Evolutionary conservation across 2,113 vertebrate genomes (phyloP).

Genomic region (Probosciger aterrimus): DNA sequence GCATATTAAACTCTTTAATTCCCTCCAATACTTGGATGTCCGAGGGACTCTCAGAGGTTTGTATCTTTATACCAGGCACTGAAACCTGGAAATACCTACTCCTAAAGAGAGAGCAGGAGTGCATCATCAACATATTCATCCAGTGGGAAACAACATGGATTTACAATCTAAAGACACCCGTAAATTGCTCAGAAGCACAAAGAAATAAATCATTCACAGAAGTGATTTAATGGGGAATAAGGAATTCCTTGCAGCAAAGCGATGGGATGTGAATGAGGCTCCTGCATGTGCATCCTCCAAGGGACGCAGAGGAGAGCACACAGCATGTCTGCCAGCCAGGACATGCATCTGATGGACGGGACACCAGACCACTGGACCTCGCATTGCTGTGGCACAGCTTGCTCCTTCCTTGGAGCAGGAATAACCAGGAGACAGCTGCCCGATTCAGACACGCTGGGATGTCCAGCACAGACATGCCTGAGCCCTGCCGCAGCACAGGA

Average conservation of each 20-base stretch:
- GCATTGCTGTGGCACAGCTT: neutral
- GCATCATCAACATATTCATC: fast-evolving
- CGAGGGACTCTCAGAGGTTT: neutral
- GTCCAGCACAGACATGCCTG: neutral
- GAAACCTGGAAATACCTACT: neutral
- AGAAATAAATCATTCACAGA: neutral
- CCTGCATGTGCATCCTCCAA: neutral
- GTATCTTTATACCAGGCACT: neutral
- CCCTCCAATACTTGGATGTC: neutral
- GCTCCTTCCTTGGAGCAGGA: neutral
- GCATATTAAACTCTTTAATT: neutral
- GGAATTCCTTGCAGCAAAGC: neutral
- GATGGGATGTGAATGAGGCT: neutral
- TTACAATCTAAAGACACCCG: neutral
- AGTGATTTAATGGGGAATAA: neutral
- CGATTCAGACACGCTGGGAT: neutral
- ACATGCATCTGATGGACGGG: fast-evolving
- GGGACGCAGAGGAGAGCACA: neutral
- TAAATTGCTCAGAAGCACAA: neutral
- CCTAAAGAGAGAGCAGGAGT: neutral
- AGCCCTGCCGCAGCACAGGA: neutral
- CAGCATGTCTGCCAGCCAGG: fast-evolving
- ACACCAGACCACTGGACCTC: neutral
- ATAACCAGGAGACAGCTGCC: neutral
- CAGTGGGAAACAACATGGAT: neutral